Percentiles rank a stretch among this genome's conserved stretches.
Evolutionary conservation across 1,140 invertebrate species (phyloP).

Genomic region (Drosophila obscura): DNA sequence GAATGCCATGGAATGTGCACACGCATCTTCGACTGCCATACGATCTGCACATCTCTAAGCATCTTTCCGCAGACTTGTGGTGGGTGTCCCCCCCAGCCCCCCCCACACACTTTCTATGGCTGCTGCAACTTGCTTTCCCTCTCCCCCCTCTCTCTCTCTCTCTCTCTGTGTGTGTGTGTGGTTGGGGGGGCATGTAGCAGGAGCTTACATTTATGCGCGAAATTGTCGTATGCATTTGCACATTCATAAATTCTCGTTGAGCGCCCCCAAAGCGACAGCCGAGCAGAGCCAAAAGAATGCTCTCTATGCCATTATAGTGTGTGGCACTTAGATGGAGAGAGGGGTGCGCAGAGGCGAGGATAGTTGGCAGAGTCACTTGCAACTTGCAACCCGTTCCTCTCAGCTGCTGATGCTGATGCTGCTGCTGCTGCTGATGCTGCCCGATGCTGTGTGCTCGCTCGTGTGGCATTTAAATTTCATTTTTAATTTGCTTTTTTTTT

Average conservation of each 20-base stretch:
- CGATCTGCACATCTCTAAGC: constrained; percentile 27
- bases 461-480: constrained; percentile 73
- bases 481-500: constrained; percentile 63
- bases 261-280: constrained; percentile 74
- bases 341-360: neutral
- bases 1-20: constrained; percentile 75
- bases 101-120: too few relatives aligned
- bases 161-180: neutral
- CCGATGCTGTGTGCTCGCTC: constrained; percentile 36
- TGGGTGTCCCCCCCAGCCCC: constrained; percentile 48
- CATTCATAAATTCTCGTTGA: constrained; percentile 82
- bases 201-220: constrained; percentile 81
- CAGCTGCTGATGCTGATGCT: constrained; percentile 33
- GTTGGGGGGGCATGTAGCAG: constrained; percentile 36
- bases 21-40: constrained; percentile 75
- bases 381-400: constrained; percentile 27
- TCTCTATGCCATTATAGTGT: constrained; percentile 39
- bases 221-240: constrained; percentile 82
- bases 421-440: constrained; percentile 31
- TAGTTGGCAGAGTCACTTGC: constrained; percentile 33
- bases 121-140: neutral
- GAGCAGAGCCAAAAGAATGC: constrained; percentile 58
- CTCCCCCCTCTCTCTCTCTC: neutral
- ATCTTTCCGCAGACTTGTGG: constrained; percentile 51
- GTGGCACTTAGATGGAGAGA: constrained; percentile 14